Base-by-base conservation (phyloP, 2,113 vertebrate genomes). In the Prinia subflava region DNA sequence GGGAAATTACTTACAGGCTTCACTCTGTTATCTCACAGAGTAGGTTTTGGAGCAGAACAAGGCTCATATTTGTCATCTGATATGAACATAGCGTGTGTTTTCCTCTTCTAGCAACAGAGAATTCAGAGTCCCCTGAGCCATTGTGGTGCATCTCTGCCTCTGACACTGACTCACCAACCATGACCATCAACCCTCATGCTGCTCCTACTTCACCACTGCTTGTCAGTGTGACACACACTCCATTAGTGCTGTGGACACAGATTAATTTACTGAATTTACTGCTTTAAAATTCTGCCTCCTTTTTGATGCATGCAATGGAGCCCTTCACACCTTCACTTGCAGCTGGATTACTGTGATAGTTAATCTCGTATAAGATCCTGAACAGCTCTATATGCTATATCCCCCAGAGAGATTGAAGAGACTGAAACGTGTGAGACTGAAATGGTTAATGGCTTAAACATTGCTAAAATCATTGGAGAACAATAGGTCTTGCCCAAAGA, bases 111-210 rank as follows among this genome's bases (percentile, higher is more conserved):
- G 31, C 0, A 2, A 18, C 1, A 3, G 22, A 47, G 22, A 56
- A 47, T 11, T 21, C 53, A 30, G 47, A 47, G 17, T 23, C 10
- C 18, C 18, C 15, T 8, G 47, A 31, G 5, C 4, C 4, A 0
- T 28, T 2, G 0, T 5, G 76, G 24, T 50, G 41, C 0, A 0
- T 27, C 56, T 89, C 62, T 83, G 67, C 35, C 42, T 69, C 44
- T 2, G 4, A 7, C 30, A 31, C 17, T 1, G 2, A 28, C 21
- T 42, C 64, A n/a, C 33, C 6, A 15, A 35, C 15, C 15, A 8
- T 2, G 11, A 7, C 60, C 6, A 57, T 15, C 35, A 5, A 1
- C 30, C 4, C 39, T 46, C 33, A 8, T 0, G 0, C 71, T 33
- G 16, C 50, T 83, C 47, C 74, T 57, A 23, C 55, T 69, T 42